Percentiles rank a stretch among this genome's conserved stretches.
phyloP scores from a whole-genome alignment of 2,888 invertebrate species.

The Strigamia maritima region DNA sequence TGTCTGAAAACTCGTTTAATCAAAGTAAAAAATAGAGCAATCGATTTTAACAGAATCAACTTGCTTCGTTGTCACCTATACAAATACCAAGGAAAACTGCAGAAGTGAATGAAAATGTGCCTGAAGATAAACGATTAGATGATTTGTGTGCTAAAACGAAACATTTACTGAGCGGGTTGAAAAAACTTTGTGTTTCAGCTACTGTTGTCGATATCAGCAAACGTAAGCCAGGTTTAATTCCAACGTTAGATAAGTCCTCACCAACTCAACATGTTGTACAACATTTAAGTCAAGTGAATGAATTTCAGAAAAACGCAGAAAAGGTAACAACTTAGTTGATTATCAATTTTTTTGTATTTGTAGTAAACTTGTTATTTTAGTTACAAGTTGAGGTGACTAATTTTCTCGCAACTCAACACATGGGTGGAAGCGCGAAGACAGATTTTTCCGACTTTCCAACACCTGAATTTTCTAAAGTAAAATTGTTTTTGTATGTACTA shows the following conservation, averaged over 20 bases:
- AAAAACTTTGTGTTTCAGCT: constrained; percentile 5
- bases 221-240: constrained; percentile 56
- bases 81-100: constrained; percentile 51
- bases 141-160: background rate
- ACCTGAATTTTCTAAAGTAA: constrained; percentile 62
- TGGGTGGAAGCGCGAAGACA: constrained; percentile 68
- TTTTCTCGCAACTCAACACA: constrained; percentile 64
- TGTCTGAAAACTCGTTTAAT: constrained; percentile 54
- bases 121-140: background rate
- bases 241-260: constrained; percentile 54
- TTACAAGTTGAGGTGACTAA: constrained; percentile 65
- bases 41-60: constrained; percentile 44
- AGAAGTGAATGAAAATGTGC: constrained; percentile 43
- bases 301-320: constrained; percentile 60
- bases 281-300: constrained; percentile 55
- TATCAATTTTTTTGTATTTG: background rate
- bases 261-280: constrained; percentile 60
- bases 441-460: constrained; percentile 74
- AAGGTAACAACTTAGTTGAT: constrained; percentile 47
- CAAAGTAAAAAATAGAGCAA: constrained; percentile 48
- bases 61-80: constrained; percentile 55
- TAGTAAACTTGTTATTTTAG: constrained; percentile 43
- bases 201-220: constrained; percentile 59
- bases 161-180: background rate
- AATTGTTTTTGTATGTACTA: background rate